phyloP scores from a whole-genome alignment of 2,113 vertebrate genomes.

The Crocuta crocuta region DNA sequence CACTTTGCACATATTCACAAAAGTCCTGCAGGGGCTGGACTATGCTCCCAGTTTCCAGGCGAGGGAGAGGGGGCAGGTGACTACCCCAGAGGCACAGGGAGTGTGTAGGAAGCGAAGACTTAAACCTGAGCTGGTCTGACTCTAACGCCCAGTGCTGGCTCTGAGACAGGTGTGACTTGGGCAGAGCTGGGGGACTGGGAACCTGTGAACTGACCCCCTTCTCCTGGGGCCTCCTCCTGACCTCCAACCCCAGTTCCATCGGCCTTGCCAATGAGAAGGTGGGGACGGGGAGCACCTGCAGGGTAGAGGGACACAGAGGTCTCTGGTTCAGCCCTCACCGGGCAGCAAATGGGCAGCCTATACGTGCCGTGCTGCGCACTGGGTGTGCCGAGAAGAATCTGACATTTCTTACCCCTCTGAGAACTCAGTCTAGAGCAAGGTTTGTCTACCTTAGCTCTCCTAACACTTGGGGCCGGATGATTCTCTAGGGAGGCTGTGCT shows the following conservation, averaged over 20 bases:
- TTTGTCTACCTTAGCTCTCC: neutral
- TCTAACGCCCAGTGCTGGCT: neutral
- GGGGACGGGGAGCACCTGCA: neutral
- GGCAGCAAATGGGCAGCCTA: neutral
- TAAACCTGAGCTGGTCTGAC: neutral
- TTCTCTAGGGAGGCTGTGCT: neutral
- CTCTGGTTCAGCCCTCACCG: neutral
- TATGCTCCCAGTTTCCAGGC: neutral
- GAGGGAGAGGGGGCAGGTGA: neutral
- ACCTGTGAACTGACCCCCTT: neutral
- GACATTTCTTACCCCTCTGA: neutral
- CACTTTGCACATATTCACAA: neutral
- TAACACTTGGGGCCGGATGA: neutral
- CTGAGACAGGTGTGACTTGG: neutral
- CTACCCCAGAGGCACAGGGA: neutral
- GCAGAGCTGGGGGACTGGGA: neutral
- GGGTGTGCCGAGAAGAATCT: neutral
- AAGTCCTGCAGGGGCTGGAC: neutral
- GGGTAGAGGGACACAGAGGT: neutral
- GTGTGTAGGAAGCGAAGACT: neutral
- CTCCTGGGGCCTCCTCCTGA: neutral
- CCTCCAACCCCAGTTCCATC: neutral
- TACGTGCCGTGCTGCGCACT: rapidly evolving
- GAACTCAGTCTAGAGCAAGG: neutral
- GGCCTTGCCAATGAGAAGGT: neutral